phyloP scores from a whole-genome alignment of 30 jellyfish, hydroid and myxozoan species.

The Hydractinia echinata region DNA sequence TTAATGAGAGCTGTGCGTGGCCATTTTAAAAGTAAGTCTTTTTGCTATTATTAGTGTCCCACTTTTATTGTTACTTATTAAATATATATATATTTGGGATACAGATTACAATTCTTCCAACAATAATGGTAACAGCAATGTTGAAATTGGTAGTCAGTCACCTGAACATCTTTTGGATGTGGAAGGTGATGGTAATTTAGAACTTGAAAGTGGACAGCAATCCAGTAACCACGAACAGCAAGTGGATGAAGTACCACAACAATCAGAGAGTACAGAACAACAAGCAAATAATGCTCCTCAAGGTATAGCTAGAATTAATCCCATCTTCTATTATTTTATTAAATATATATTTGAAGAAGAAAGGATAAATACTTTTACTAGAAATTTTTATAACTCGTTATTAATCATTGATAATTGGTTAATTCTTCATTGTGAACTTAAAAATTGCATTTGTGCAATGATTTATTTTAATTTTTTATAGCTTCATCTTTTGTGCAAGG shows the following conservation, averaged over 20 bases:
- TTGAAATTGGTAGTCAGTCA: background rate
- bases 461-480: background rate
- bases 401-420: no score
- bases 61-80: no score
- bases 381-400: no score
- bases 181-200: background rate
- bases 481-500: background rate
- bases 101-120: background rate
- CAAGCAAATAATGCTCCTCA: no score
- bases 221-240: background rate
- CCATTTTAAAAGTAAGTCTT: background rate
- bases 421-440: background rate
- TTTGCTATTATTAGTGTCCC: background rate
- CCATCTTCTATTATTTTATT: no score
- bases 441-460: background rate
- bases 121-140: background rate
- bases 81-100: background rate
- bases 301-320: no score
- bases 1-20: constrained; percentile 8
- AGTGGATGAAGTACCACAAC: background rate
- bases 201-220: constrained; percentile 1
- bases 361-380: no score
- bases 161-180: background rate
- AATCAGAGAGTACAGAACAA: no score
- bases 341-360: no score